Evolutionary conservation across 2,797 vertebrate species (phyloP).

Genomic region (Setipinna tenuifilis): DNA sequence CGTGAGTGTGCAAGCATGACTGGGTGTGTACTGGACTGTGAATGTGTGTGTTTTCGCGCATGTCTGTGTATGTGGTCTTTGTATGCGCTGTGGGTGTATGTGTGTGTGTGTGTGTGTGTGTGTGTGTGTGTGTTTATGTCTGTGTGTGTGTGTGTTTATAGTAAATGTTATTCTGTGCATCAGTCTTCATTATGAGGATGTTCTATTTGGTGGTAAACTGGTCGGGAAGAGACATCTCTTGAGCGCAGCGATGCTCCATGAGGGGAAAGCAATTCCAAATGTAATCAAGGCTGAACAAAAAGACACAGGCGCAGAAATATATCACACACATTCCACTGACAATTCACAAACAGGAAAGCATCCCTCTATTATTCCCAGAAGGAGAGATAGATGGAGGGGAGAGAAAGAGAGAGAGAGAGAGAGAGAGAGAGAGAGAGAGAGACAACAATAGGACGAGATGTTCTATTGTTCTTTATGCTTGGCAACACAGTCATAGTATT

Average conservation of each 20-base stretch:
- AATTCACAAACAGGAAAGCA: slow-evolving; percentile 21
- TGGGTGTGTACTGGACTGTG: background rate
- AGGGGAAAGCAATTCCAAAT: slow-evolving; percentile 40
- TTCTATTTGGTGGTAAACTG: slow-evolving; percentile 35
- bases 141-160: background rate
- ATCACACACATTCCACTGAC: slow-evolving; percentile 30
- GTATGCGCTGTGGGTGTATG: background rate
- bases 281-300: slow-evolving; percentile 38
- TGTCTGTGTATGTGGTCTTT: background rate
- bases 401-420: background rate
- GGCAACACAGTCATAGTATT: too few species aligned
- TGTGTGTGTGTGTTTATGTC: slow-evolving; percentile 32
- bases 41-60: background rate
- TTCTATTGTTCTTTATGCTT: too few species aligned
- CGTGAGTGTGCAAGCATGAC: background rate
- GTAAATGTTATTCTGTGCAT: background rate
- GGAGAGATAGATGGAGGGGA: background rate
- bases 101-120: slow-evolving; percentile 47
- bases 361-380: slow-evolving; percentile 34
- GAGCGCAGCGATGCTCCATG: slow-evolving; percentile 24
- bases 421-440: background rate
- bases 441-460: background rate
- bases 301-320: slow-evolving; percentile 24
- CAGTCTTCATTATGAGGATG: slow-evolving; percentile 55
- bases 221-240: slow-evolving; percentile 35